Conservation (phyloP, 2,113 vertebrate genomes). For the Myrmecobius fasciatus region DNA sequence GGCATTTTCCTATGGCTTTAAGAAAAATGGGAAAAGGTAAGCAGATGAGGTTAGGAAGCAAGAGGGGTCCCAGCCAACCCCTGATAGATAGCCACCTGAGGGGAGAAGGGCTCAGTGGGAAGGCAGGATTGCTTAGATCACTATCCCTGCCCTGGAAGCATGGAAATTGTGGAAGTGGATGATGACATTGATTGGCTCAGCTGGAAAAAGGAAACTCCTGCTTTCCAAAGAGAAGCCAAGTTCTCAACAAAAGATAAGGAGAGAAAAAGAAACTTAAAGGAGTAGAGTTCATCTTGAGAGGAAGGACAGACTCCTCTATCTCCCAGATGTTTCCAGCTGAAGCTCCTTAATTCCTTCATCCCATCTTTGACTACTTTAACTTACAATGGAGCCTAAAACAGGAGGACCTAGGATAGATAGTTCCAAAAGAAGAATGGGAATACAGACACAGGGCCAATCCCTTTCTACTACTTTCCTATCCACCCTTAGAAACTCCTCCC, state of each 20-base stretch:
- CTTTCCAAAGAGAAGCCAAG: neutral
- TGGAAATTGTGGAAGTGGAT: neutral
- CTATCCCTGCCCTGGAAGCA: neutral
- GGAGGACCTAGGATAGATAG: too few relatives aligned
- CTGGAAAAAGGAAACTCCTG: neutral
- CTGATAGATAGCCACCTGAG: neutral
- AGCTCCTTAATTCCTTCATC: neutral
- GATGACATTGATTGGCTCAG: neutral
- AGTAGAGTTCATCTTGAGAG: neutral
- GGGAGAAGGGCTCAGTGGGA: neutral
- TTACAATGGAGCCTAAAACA: neutral
- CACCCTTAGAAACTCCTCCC: neutral
- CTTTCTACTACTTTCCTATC: neutral
- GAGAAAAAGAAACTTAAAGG: neutral
- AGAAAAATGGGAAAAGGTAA: slow-evolving; percentile 3
- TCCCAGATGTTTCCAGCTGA: neutral
- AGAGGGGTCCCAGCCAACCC: accelerated
- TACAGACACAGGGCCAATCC: neutral
- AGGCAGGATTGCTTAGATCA: neutral
- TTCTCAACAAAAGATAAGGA: too few relatives aligned
- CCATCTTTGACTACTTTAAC: neutral
- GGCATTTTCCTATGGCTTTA: slow-evolving; percentile 45
- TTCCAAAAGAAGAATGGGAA: neutral
- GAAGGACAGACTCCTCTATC: accelerated
- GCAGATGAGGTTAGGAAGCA: neutral